Percentiles rank a stretch among this genome's conserved stretches.
Conservation (phyloP, 2,797 vertebrate species). For the Liasis olivaceus region DNA sequence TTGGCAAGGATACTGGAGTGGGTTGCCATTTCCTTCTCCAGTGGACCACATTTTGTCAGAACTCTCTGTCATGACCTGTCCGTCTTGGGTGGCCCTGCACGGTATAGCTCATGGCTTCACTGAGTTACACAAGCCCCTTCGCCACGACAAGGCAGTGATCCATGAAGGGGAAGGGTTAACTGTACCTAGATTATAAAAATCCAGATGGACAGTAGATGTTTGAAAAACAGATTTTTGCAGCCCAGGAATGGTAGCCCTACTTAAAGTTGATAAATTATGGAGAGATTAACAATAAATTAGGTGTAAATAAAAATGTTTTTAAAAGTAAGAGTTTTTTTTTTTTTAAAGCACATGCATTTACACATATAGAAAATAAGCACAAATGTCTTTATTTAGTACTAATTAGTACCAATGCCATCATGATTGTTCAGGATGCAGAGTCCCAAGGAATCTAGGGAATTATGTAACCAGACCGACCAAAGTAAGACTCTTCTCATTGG, state of each 20-base stretch:
- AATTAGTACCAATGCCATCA: neutral
- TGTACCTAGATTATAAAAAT: neutral
- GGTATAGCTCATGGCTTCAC: too few relatives aligned
- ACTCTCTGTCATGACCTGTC: too few relatives aligned
- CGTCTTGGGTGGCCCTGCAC: too few relatives aligned
- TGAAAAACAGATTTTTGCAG: neutral
- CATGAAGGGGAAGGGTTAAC: neutral
- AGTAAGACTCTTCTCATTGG: neutral
- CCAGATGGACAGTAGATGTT: neutral
- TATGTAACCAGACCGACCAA: neutral
- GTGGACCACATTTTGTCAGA: too few relatives aligned
- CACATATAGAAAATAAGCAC: neutral
- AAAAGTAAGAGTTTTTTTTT: neutral
- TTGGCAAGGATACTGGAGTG: too few relatives aligned
- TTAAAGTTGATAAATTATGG: neutral
- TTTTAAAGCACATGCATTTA: neutral
- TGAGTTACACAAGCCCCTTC: too few relatives aligned
- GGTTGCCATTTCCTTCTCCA: too few relatives aligned
- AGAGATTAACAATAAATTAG: neutral
- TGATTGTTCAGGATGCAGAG: neutral
- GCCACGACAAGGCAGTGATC: too few relatives aligned
- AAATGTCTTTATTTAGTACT: neutral
- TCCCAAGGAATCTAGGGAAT: neutral
- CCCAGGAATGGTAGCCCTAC: neutral
- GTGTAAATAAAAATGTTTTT: neutral